Percentiles rank a stretch among this genome's conserved stretches.
Evolutionary conservation across 2,888 invertebrate species (phyloP).

Genomic region (Synanthedon formicaeformis): DNA sequence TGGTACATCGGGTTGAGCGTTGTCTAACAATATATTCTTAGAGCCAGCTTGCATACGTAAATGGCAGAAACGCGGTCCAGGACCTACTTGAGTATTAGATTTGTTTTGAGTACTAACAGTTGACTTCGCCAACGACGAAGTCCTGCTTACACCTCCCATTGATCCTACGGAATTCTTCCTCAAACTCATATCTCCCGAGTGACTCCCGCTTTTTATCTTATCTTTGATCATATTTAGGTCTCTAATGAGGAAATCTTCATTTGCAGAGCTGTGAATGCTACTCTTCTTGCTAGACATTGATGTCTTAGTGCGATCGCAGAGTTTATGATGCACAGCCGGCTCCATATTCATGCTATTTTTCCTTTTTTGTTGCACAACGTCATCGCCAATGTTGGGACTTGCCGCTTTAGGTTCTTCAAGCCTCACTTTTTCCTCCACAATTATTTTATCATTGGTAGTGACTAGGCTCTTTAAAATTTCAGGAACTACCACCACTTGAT

Average conservation of each 20-base stretch:
- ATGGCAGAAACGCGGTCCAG: slow-evolving; percentile 81
- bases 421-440: slow-evolving; percentile 23
- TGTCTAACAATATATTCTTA: slow-evolving; percentile 84
- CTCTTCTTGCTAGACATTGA: slow-evolving; percentile 57
- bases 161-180: slow-evolving; percentile 59
- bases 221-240: slow-evolving; percentile 33
- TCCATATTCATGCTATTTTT: slow-evolving; percentile 43
- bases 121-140: slow-evolving; percentile 61
- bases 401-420: slow-evolving; percentile 17
- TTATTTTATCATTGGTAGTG: slow-evolving; percentile 21
- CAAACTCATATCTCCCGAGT: slow-evolving; percentile 26
- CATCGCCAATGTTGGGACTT: slow-evolving; percentile 24
- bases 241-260: slow-evolving; percentile 46
- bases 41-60: slow-evolving; percentile 82
- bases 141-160: slow-evolving; percentile 56
- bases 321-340: slow-evolving; percentile 71
- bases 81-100: slow-evolving; percentile 60
- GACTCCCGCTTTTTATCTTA: slow-evolving; percentile 29
- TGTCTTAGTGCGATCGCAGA: slow-evolving; percentile 68
- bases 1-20: slow-evolving; percentile 77
- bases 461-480: slow-evolving; percentile 21
- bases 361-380: slow-evolving; percentile 30
- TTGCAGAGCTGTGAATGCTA: slow-evolving; percentile 40
- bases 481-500: slow-evolving; percentile 17
- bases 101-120: slow-evolving; percentile 58